These are phyloP conservation scores for Chelon labrosus DNA, from an alignment of 2,797 vertebrate species.

Conservation along the genomic window DNA sequence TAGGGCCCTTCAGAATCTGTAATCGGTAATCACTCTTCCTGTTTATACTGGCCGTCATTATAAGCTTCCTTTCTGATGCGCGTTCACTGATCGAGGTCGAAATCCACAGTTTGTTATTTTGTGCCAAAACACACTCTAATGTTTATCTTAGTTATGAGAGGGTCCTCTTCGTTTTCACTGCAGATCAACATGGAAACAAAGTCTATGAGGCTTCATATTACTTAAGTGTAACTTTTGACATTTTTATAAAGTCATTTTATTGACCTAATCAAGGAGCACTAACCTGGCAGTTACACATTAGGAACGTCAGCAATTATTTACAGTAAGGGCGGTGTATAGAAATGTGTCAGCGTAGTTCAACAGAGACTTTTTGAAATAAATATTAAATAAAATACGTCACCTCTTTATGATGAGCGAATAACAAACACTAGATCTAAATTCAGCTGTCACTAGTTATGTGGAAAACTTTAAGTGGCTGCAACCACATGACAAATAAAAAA, in stretches of 20 bases:
- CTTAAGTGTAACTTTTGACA: no score
- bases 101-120: not conserved
- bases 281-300: no score
- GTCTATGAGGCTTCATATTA: no score
- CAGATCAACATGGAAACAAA: not conserved
- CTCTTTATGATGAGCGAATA: conserved; percentile 21
- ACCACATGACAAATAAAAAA: not conserved
- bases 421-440: not conserved
- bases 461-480: not conserved
- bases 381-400: not conserved
- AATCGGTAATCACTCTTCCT: not conserved
- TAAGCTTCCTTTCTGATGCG: no score
- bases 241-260: no score
- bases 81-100: not conserved
- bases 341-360: conserved; percentile 18
- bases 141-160: not conserved
- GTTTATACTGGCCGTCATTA: not conserved
- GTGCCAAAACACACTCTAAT: not conserved
- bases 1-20: not conserved
- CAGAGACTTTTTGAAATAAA: conserved; percentile 12
- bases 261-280: no score
- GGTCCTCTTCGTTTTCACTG: not conserved
- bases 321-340: not conserved
- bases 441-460: not conserved
- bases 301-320: no score